phyloP scores from a whole-genome alignment of 2,797 vertebrate genomes.

The Hoplostethus atlanticus region DNA sequence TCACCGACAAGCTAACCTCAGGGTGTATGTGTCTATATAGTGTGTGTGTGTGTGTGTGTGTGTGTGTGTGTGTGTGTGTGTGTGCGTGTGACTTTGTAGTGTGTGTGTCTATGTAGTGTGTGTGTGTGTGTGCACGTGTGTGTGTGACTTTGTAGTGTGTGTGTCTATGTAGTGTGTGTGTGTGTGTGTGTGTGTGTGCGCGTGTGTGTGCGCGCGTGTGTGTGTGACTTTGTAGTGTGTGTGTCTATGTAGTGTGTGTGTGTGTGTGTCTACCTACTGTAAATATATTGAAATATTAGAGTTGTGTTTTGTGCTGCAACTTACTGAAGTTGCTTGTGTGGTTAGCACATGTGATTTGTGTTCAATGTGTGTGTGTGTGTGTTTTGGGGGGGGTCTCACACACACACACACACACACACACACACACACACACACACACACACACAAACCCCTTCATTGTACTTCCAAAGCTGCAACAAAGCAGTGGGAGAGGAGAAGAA shows the following conservation, averaged over 20 bases:
- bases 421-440: slow-evolving; percentile 48
- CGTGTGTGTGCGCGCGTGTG: neutral
- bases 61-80: too few species aligned
- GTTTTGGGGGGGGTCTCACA: slow-evolving; percentile 12
- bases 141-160: neutral
- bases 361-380: too few species aligned
- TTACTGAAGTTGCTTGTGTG: too few species aligned
- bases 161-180: neutral
- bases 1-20: slow-evolving; percentile 62
- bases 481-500: slow-evolving; percentile 60
- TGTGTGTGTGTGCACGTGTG: neutral
- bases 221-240: neutral
- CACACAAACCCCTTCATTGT: slow-evolving; percentile 72
- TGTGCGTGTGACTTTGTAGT: neutral
- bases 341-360: too few species aligned
- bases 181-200: too few species aligned
- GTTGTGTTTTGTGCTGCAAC: too few species aligned
- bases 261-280: neutral
- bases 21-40: neutral
- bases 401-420: slow-evolving; percentile 22
- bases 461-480: slow-evolving; percentile 63
- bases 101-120: too few species aligned
- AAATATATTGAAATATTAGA: too few species aligned
- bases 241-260: too few species aligned
- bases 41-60: neutral